Evolutionary conservation across 2,113 vertebrate species (phyloP).

Genomic region (Tretioscincus oriximinensis): DNA sequence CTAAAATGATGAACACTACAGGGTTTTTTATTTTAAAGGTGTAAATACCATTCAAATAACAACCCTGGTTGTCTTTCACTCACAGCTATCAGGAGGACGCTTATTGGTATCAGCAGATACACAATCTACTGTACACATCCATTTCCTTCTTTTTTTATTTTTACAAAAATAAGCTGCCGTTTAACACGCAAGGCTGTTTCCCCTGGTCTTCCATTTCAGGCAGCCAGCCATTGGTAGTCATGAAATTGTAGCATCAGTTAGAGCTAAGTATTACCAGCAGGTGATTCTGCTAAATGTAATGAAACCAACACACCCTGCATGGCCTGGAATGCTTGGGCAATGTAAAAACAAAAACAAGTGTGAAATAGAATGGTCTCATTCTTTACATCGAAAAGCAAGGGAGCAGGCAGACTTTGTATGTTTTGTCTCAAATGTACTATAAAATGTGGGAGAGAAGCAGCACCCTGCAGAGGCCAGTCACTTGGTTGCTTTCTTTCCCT

Average conservation of each 20-base stretch:
- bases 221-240: slow-evolving; percentile 42
- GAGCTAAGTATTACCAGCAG: slow-evolving; percentile 58
- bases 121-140: slow-evolving; percentile 72
- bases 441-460: neutral
- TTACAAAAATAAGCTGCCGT: slow-evolving; percentile 61
- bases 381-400: slow-evolving; percentile 7
- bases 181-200: slow-evolving; percentile 34
- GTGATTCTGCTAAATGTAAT: slow-evolving; percentile 55
- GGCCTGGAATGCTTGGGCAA: slow-evolving; percentile 36
- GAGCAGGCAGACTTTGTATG: slow-evolving; percentile 17
- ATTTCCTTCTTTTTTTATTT: slow-evolving; percentile 78
- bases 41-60: slow-evolving; percentile 83
- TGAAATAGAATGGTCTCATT: slow-evolving; percentile 42
- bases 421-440: slow-evolving; percentile 5
- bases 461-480: neutral
- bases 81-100: slow-evolving; percentile 83
- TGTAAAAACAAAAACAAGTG: slow-evolving; percentile 52
- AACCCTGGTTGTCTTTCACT: slow-evolving; percentile 81
- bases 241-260: slow-evolving; percentile 41
- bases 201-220: slow-evolving; percentile 10
- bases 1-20: slow-evolving; percentile 74
- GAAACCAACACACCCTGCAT: slow-evolving; percentile 39
- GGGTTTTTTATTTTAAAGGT: slow-evolving; percentile 86
- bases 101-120: slow-evolving; percentile 83
- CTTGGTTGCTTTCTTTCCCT: slow-evolving; percentile 25